Conservation (phyloP, 1,140 invertebrate genomes). For the Drosophila ficusphila region DNA sequence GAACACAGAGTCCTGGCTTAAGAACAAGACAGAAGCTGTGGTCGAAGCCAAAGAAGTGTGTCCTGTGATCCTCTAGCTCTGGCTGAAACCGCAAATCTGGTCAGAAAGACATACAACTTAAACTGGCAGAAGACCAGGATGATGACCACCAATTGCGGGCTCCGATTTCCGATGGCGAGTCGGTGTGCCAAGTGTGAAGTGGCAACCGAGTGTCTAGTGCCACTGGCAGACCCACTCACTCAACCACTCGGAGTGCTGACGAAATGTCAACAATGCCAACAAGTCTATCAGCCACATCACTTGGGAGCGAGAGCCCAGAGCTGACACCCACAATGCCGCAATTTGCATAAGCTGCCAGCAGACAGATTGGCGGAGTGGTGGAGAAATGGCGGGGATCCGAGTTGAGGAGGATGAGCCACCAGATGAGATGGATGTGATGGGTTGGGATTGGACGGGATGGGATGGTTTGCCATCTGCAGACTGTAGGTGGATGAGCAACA, state of each 20-base stretch:
- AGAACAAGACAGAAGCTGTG: slow-evolving; percentile 26
- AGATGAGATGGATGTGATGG: slow-evolving; percentile 8
- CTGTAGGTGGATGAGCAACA: slow-evolving; percentile 59
- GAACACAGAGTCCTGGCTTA: slow-evolving; percentile 11
- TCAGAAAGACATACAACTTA: slow-evolving; percentile 10
- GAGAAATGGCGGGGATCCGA: neutral
- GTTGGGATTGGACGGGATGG: neutral
- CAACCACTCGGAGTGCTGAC: slow-evolving; percentile 59
- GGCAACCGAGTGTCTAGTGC: slow-evolving; percentile 2
- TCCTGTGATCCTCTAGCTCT: slow-evolving; percentile 7
- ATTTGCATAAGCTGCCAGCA: slow-evolving; percentile 79
- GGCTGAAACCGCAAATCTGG: slow-evolving; percentile 36
- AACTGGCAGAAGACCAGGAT: neutral
- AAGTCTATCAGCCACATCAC: slow-evolving; percentile 69
- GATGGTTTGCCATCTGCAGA: neutral
- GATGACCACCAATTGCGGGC: slow-evolving; percentile 41
- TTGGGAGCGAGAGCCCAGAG: slow-evolving; percentile 33
- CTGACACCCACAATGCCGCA: slow-evolving; percentile 77
- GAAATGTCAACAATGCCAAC: slow-evolving; percentile 79
- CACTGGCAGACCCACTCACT: slow-evolving; percentile 47
- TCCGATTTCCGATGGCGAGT: slow-evolving; percentile 34
- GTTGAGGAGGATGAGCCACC: slow-evolving; percentile 29
- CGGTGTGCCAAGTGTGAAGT: slow-evolving; percentile 28
- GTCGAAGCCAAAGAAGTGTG: slow-evolving; percentile 38
- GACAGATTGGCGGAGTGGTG: slow-evolving; percentile 33